A percentile compares a stretch with the other conserved stretches of the same genome.
Conservation (phyloP, 2,888 invertebrate species). For the Cryptocephalus moraei region DNA sequence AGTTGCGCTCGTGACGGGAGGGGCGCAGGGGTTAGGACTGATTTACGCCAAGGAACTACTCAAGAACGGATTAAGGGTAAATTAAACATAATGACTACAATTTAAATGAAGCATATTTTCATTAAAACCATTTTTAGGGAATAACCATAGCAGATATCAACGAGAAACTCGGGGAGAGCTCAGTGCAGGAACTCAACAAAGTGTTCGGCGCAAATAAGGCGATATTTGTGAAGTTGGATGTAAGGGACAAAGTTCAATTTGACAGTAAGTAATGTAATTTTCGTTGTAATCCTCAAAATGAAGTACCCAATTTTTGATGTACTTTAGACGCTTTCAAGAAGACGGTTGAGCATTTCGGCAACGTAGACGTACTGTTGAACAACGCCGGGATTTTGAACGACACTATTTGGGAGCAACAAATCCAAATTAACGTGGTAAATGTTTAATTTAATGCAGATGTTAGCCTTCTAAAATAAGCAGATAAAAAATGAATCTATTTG, state of each 20-base stretch:
- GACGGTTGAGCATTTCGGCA: conserved; percentile 14
- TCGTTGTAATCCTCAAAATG: not conserved
- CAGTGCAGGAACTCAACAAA: conserved; percentile 7
- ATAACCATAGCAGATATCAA: conserved; percentile 16
- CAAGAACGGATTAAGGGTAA: conserved; percentile 15
- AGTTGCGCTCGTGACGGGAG: conserved; percentile 19
- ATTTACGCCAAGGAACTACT: conserved; percentile 14
- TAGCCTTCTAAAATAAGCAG: too few relatives aligned
- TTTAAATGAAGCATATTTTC: not conserved
- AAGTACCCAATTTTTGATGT: too few relatives aligned
- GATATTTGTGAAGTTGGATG: conserved; percentile 16
- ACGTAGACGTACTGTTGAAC: conserved; percentile 16
- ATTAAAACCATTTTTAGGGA: conserved; percentile 9
- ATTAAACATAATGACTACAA: not conserved
- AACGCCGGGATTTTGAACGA: conserved; percentile 18
- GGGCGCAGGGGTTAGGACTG: conserved; percentile 17
- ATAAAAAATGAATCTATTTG: too few relatives aligned
- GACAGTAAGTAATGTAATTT: conserved; percentile 11
- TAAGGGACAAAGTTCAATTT: conserved; percentile 9
- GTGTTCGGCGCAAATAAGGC: conserved; percentile 14
- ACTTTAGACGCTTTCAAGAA: conserved; percentile 7
- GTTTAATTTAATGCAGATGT: not conserved
- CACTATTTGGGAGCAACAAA: conserved; percentile 13
- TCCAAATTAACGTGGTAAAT: conserved; percentile 18
- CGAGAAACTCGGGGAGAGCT: conserved; percentile 7